Percentiles rank a stretch among this genome's conserved stretches.
Conservation (phyloP, 2,113 vertebrate species). For the Salvelinus alpinus region DNA sequence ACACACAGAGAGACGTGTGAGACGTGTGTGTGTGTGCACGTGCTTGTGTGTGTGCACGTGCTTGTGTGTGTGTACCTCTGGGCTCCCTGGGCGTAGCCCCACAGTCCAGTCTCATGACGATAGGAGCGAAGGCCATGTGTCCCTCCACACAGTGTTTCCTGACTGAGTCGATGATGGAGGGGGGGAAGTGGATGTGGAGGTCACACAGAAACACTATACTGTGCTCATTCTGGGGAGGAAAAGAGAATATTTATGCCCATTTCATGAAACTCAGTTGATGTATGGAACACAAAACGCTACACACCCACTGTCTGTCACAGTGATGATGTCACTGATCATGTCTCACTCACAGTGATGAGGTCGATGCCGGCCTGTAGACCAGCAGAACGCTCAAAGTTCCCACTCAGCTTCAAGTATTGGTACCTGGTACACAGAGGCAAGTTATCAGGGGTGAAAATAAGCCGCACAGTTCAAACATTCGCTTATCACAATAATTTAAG, state of each 20-base stretch:
- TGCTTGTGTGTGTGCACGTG: not conserved
- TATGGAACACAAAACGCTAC: too few relatives aligned
- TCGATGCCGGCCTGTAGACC: conserved; percentile 92
- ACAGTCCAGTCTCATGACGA: conserved; percentile 88
- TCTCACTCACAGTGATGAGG: conserved; percentile 78
- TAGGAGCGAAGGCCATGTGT: conserved; percentile 89
- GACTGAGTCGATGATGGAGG: conserved; percentile 81
- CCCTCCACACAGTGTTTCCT: conserved; percentile 93
- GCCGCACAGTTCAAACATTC: too few relatives aligned
- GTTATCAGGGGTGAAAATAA: not conserved
- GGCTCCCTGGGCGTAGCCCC: conserved; percentile 83
- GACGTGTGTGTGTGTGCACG: not conserved
- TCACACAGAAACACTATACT: conserved; percentile 98
- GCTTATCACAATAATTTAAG: not conserved
- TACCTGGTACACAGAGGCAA: conserved; percentile 70
- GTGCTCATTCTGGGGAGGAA: conserved; percentile 80
- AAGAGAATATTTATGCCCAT: not conserved
- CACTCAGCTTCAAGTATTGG: conserved; percentile 81
- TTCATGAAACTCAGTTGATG: too few relatives aligned
- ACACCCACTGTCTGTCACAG: too few relatives aligned
- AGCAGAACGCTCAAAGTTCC: conserved; percentile 91
- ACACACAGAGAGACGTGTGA: not conserved
- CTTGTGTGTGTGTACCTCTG: conserved; percentile 73
- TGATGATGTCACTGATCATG: not conserved
- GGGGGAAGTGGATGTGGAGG: conserved; percentile 91